Conservation (phyloP, 35 echinoderm and acorn worm species). For the Heliocidaris erythrogramma region DNA sequence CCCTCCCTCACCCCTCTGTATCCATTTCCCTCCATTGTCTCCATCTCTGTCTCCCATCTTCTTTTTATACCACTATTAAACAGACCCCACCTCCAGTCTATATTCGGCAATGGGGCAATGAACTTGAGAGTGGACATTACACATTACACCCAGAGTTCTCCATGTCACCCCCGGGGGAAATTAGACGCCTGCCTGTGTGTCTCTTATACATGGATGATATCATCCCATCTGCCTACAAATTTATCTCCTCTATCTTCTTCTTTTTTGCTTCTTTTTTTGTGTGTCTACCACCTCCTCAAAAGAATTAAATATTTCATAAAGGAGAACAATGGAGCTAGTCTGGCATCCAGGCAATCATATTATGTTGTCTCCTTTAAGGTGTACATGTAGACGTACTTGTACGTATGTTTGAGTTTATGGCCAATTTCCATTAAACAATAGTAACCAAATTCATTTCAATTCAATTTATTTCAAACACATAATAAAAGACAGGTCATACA, state of each 20-base stretch:
- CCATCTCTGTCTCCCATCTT: neutral
- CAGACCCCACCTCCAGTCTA: neutral
- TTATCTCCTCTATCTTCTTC: neutral
- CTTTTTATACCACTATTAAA: no score
- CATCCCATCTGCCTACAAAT: neutral
- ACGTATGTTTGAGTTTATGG: no score
- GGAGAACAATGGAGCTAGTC: no score
- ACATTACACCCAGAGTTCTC: neutral
- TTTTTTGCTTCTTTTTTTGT: neutral
- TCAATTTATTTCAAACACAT: no score
- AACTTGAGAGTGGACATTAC: neutral
- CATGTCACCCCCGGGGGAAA: neutral
- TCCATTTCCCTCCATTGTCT: neutral
- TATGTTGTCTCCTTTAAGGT: no score
- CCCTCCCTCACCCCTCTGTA: no score
- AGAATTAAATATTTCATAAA: neutral
- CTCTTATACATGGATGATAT: neutral
- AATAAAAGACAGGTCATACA: no score
- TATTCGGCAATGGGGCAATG: neutral
- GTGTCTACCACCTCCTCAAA: no score
- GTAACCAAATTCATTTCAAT: no score
- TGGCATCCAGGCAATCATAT: no score
- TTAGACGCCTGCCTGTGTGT: neutral
- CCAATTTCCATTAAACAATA: no score
- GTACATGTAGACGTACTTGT: no score